These are phyloP conservation scores for Autographa gamma DNA, from an alignment of 2,888 invertebrate genomes.

Conservation along the genomic window DNA sequence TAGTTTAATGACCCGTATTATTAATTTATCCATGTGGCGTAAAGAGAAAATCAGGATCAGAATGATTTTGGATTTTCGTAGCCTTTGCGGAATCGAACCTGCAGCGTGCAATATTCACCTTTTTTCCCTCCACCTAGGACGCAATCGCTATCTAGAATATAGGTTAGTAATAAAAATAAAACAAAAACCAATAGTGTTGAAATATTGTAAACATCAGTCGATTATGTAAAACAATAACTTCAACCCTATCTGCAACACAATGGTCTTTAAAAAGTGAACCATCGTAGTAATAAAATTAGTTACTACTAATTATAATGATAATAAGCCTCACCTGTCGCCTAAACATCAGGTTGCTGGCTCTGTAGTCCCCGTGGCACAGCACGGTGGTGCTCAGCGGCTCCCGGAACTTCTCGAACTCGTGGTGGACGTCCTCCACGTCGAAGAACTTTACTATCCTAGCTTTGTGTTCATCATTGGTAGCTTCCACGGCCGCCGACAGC, in stretches of 20 bases:
- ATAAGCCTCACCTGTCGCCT: conserved; percentile 46
- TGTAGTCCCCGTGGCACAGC: conserved; percentile 68
- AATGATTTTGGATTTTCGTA: background rate
- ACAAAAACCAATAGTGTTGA: no score
- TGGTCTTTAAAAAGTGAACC: no score
- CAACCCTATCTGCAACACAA: no score
- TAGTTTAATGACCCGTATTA: background rate
- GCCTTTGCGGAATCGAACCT: no score
- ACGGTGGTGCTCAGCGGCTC: conserved; percentile 59
- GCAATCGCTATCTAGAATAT: no score
- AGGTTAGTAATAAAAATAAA: no score
- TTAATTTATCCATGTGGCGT: background rate
- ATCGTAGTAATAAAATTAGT: no score
- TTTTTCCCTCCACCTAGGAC: no score
- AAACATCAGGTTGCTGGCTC: conserved; percentile 67
- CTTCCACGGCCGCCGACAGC: conserved; percentile 48
- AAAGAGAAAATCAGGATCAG: background rate
- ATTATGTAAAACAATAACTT: no score
- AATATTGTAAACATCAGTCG: no score
- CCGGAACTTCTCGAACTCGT: conserved; percentile 52
- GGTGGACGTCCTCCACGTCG: background rate
- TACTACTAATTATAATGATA: no score
- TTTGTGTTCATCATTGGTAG: conserved; percentile 60
- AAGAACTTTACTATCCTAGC: conserved; percentile 57
- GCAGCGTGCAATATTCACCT: no score